These are phyloP conservation scores for Glyptemys insculpta DNA, from an alignment of 2,797 vertebrate genomes.

Conservation along the genomic window DNA sequence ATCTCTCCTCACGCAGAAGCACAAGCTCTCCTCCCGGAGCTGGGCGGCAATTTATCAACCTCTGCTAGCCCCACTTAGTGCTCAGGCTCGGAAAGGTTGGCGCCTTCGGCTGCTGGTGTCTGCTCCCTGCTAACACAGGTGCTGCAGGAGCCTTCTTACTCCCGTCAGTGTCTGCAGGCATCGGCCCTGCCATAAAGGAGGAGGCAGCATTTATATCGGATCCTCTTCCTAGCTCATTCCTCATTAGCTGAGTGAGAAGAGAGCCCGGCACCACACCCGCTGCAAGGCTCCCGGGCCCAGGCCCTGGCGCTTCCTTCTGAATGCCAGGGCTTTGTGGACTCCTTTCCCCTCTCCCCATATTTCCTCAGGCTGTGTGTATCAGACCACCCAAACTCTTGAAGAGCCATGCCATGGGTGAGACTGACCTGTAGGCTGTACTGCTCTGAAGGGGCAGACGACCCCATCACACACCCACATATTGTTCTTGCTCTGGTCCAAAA, in stretches of 20 bases:
- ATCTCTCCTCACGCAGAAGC: background rate
- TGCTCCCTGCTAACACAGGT: background rate
- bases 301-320: background rate
- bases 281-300: background rate
- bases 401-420: background rate
- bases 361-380: background rate
- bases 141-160: background rate
- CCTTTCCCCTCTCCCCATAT: background rate
- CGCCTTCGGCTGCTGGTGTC: too few relatives aligned
- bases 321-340: background rate
- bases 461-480: constrained; percentile 36
- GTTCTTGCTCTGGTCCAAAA: background rate
- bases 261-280: background rate
- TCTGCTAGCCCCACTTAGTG: background rate
- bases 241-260: background rate
- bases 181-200: background rate
- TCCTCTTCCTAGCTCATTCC: background rate
- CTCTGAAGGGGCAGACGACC: background rate
- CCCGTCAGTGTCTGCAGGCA: background rate
- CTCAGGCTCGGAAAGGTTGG: too few relatives aligned
- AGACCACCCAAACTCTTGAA: background rate
- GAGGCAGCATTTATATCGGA: background rate
- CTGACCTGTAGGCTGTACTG: background rate
- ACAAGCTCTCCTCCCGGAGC: background rate
- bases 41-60: background rate